phyloP scores from a whole-genome alignment of 2,888 invertebrate species.

The Pyrrhosoma nymphula region DNA sequence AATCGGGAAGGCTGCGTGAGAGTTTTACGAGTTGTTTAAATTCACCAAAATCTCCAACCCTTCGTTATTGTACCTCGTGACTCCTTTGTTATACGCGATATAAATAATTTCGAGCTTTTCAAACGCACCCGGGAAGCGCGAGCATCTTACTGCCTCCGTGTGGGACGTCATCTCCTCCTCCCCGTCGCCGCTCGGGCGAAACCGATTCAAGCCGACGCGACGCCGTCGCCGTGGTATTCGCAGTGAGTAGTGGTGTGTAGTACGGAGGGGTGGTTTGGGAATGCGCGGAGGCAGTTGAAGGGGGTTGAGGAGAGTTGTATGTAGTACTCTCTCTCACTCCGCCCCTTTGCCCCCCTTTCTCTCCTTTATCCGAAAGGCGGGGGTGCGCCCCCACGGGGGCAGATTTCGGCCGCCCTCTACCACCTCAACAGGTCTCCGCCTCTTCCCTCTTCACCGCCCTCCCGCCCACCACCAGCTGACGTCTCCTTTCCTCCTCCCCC shows the following conservation, averaged over 20 bases:
- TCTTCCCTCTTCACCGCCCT: not conserved
- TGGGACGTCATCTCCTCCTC: too few species aligned
- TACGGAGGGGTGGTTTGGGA: not conserved
- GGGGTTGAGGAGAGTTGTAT: too few species aligned
- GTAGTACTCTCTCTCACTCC: not conserved
- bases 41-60: too few species aligned
- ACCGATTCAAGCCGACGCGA: not conserved
- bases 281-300: too few species aligned
- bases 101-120: too few species aligned
- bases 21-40: too few species aligned
- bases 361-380: not conserved
- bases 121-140: too few species aligned
- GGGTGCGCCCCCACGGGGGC: not conserved
- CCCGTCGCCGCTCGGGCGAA: not conserved
- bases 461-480: not conserved
- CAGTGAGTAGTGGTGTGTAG: not conserved
- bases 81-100: too few species aligned
- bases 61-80: too few species aligned
- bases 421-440: conserved; percentile 4
- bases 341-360: too few species aligned
- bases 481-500: not conserved
- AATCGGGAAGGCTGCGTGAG: too few species aligned
- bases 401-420: not conserved
- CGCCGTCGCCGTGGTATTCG: not conserved
- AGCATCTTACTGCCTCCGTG: too few species aligned